A percentile compares a stretch with the other conserved stretches of the same genome.
phyloP scores from a whole-genome alignment of 2,888 invertebrate genomes.

The Parnassius mnemosyne region DNA sequence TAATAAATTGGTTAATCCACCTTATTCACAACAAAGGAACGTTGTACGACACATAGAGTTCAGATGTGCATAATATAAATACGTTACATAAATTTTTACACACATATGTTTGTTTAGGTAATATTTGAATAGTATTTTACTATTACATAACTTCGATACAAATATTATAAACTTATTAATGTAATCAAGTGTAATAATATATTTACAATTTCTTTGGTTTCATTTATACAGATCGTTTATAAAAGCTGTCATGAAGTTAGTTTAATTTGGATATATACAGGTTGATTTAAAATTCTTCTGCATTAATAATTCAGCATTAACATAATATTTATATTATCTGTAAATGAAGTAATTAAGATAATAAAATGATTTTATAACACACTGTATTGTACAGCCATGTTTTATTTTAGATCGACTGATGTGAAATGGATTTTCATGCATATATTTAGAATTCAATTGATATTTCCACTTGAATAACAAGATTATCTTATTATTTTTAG shows the following conservation, averaged over 20 bases:
- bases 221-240: constrained; percentile 41
- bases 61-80: constrained; percentile 50
- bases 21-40: constrained; percentile 69
- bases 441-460: constrained; percentile 16
- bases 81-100: constrained; percentile 47
- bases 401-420: background rate
- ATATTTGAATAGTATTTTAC: constrained; percentile 45
- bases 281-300: constrained; percentile 4
- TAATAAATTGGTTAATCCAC: constrained; percentile 64
- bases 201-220: constrained; percentile 57
- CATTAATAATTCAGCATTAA: too few species aligned
- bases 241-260: background rate
- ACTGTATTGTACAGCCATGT: too few species aligned
- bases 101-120: constrained; percentile 52
- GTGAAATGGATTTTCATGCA: constrained; percentile 8
- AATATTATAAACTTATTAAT: constrained; percentile 53
- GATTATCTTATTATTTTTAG: background rate
- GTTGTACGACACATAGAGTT: constrained; percentile 65
- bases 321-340: too few species aligned
- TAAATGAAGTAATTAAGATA: too few species aligned
- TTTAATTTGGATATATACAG: background rate
- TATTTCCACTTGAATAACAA: background rate
- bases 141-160: constrained; percentile 55
- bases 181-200: constrained; percentile 48
- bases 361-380: too few species aligned